Evolutionary conservation across 2,797 vertebrate species (phyloP), one percentile per base, ranked within the genome.

Genomic region (Lycodopsis pacificus): DNA sequence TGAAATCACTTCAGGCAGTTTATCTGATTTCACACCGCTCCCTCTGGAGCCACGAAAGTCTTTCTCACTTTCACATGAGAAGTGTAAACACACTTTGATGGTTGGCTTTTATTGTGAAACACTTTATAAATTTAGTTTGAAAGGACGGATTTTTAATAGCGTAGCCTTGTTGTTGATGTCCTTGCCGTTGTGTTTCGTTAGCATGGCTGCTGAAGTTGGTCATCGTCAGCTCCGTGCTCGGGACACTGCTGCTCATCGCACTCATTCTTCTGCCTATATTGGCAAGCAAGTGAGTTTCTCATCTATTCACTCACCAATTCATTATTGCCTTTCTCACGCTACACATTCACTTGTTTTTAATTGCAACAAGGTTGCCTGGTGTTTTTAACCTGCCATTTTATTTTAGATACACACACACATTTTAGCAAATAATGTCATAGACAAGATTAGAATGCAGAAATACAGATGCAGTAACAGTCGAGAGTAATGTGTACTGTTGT

Each of bases 161-260:
- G 49, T 22, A 36, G 51, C 34, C 1, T 30, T 63, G 7, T 61
- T n/a, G 34, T 30, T 70, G n/a, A 78, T 1, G 3, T 34, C 20
- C 1, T 53, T 62, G 25, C 70, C 7, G 0, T 56, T 89, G 38
- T 75, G 34, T 80, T 64, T 68, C 71, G 4, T 77, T 71, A 95
- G 93, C 59, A 0, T 89, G 87, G 86, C 0, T 86, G 54, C 76
- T 92, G 38, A 1, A 1, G 0, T 27, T 94, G 68, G 81, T 89
- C 11, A 81, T 94, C 0, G 53, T 91, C 3, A 83, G 77, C 25
- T 73, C 88, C 0, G 11, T 93, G 4, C 27, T 94, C 0, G 91
- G 92, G 4, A 86, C 12, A 15, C 54, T 94, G 61, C 80, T 94
- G 66, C 68, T 95, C 48, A 80, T 88, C 72, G 4, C 69, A 2